Percentiles rank a stretch among this genome's conserved stretches.
Evolutionary conservation across 2,113 vertebrate species (phyloP).

Genomic region (Erythrocercus mccallii): DNA sequence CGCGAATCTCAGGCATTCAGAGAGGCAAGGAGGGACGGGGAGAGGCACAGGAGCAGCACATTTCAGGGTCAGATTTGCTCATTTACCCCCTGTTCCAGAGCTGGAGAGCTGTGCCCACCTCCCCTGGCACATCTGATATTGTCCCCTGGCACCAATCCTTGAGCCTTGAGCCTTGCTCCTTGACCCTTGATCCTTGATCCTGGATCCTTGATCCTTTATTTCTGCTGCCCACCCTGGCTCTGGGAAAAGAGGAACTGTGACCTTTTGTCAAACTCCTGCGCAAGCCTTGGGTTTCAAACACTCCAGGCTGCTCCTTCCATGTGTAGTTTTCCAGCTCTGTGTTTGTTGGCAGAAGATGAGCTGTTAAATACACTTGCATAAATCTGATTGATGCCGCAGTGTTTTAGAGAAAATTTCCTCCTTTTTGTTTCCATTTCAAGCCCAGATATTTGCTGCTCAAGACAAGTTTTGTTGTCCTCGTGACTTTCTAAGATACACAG

Average conservation of each 20-base stretch:
- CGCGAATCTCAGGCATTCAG: neutral
- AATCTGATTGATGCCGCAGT: neutral
- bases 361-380: neutral
- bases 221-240: neutral
- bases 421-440: neutral
- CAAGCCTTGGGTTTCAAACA: neutral
- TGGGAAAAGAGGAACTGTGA: neutral
- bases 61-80: rapidly evolving
- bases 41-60: neutral
- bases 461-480: neutral
- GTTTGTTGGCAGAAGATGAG: neutral
- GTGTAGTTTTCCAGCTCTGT: neutral
- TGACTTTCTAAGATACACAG: neutral
- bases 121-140: neutral
- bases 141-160: neutral
- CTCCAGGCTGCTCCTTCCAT: neutral
- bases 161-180: rapidly evolving
- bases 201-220: neutral
- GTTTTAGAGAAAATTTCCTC: neutral
- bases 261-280: neutral
- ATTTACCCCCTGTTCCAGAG: rapidly evolving
- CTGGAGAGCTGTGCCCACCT: neutral
- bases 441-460: neutral
- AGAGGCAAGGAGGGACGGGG: neutral
- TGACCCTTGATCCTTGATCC: too few species aligned